phyloP scores from a whole-genome alignment of 2,797 vertebrate genomes.

The Labeo calbasu region DNA sequence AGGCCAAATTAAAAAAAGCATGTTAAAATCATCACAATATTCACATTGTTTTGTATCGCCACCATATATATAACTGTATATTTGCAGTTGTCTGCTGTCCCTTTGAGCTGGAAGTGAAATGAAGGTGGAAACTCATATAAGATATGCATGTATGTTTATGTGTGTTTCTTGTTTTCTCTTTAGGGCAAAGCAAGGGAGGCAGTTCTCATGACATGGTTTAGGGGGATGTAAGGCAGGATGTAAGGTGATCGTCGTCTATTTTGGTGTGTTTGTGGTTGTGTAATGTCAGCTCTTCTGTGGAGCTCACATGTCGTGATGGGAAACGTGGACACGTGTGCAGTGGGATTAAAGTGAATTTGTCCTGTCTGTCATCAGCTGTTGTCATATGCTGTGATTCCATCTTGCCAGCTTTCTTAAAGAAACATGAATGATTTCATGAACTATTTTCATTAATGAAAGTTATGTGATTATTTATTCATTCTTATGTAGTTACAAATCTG shows the following conservation, averaged over 20 bases:
- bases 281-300: constrained; percentile 19
- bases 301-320: not conserved
- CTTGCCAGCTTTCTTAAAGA: not conserved
- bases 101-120: not conserved
- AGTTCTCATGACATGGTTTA: constrained; percentile 3
- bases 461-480: not conserved
- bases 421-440: not conserved
- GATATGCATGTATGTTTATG: not conserved
- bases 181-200: not conserved
- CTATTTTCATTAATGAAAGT: not conserved
- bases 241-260: constrained; percentile 21
- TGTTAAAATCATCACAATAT: not conserved
- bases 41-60: not conserved
- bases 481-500: not conserved
- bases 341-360: not conserved
- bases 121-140: not conserved
- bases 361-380: not conserved
- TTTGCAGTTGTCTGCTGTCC: not conserved
- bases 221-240: not conserved
- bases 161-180: not conserved
- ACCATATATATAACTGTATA: not conserved
- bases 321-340: not conserved
- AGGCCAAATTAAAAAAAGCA: not conserved
- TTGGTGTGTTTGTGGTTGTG: constrained; percentile 10
- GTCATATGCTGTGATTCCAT: not conserved